Percentiles rank a stretch among this genome's conserved stretches.
Evolutionary conservation across 2,797 vertebrate species (phyloP).

Genomic region (Coregonus ussuriensis): DNA sequence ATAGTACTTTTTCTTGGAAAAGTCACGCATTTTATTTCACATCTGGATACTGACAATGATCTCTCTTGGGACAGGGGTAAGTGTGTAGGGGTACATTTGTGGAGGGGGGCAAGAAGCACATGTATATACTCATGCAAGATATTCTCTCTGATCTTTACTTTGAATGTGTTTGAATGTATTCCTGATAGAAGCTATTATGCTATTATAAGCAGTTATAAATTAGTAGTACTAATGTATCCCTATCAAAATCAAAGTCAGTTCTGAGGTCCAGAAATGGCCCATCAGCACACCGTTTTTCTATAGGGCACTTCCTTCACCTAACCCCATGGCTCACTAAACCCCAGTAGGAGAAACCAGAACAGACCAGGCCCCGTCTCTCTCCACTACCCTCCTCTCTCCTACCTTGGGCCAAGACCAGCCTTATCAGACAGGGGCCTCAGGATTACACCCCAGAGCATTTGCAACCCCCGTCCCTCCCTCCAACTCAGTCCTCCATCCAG

Average conservation of each 20-base stretch:
- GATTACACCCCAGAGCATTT: slow-evolving; percentile 68
- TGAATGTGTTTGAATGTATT: not conserved
- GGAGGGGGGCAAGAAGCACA: no score
- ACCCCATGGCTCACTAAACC: no score
- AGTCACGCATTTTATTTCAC: no score
- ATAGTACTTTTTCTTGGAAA: no score
- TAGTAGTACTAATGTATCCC: no score
- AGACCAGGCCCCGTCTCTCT: slow-evolving; percentile 12
- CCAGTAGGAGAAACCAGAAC: not conserved
- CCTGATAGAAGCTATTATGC: no score
- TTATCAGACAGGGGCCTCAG: slow-evolving; percentile 61
- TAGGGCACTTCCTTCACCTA: no score
- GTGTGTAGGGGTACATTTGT: no score
- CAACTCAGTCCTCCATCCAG: slow-evolving; percentile 46
- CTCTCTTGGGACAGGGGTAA: not conserved
- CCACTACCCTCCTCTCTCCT: slow-evolving; percentile 38
- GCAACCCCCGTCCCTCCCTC: slow-evolving; percentile 50
- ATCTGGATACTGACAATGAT: not conserved
- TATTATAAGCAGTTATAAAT: no score
- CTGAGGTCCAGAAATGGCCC: no score
- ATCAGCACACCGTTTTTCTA: no score
- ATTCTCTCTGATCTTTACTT: not conserved
- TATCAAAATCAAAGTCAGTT: no score
- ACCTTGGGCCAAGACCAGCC: slow-evolving; percentile 67
- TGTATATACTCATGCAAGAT: not conserved